phyloP scores from a whole-genome alignment of 2,113 vertebrate genomes.

The Sylvilagus bachmani region DNA sequence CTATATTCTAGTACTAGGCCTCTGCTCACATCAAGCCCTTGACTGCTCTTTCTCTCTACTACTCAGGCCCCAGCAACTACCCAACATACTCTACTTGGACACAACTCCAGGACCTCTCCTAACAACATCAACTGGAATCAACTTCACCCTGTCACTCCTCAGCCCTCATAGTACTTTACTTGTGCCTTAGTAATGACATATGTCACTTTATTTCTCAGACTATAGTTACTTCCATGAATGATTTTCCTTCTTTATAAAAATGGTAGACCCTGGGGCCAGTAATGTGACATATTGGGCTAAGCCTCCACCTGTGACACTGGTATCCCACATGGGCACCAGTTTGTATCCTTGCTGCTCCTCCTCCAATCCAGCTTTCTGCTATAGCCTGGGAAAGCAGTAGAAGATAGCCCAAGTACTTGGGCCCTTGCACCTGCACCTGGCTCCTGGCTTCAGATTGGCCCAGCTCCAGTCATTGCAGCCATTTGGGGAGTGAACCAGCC shows the following conservation, averaged over 20 bases:
- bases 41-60: background rate
- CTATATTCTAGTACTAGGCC: background rate
- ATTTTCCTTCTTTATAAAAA: background rate
- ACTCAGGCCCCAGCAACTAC: background rate
- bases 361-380: too few relatives aligned
- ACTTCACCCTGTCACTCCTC: background rate
- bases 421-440: too few relatives aligned
- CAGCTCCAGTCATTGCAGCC: too few relatives aligned
- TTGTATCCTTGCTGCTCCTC: too few relatives aligned
- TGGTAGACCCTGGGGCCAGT: background rate
- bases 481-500: too few relatives aligned
- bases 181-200: background rate
- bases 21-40: background rate
- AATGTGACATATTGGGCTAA: too few relatives aligned
- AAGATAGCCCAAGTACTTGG: too few relatives aligned
- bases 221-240: background rate
- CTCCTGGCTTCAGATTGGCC: too few relatives aligned
- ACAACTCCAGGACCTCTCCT: background rate
- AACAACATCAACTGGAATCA: background rate
- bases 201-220: background rate
- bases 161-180: background rate
- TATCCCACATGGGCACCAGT: too few relatives aligned
- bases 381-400: too few relatives aligned
- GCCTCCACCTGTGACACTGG: too few relatives aligned
- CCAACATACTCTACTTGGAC: background rate